These are phyloP conservation scores for Coryphaenoides rupestris DNA, from an alignment of 2,113 vertebrate species.

Conservation along the genomic window DNA sequence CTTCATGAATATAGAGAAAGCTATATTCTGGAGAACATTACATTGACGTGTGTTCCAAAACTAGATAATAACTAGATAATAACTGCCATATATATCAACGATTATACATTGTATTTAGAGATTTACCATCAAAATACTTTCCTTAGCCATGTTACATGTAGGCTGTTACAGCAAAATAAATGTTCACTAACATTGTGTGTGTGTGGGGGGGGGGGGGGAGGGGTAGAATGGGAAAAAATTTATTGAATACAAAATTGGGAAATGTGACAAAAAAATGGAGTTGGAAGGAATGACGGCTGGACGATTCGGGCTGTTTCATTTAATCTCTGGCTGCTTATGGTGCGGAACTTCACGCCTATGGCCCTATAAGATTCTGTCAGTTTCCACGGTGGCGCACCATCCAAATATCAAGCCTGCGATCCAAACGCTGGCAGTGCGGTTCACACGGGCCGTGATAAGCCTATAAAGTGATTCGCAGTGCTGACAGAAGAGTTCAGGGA, in stretches of 20 bases:
- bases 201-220: too few species aligned
- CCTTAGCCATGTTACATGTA: slow-evolving; percentile 1
- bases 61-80: too few species aligned
- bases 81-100: too few species aligned
- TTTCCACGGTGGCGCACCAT: not conserved
- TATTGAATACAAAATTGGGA: not conserved
- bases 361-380: not conserved
- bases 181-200: too few species aligned
- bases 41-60: too few species aligned
- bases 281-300: slow-evolving; percentile 7
- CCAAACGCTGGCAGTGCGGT: not conserved
- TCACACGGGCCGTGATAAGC: slow-evolving; percentile 16
- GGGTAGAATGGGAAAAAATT: not conserved
- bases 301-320: not conserved
- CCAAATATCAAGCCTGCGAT: not conserved
- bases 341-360: not conserved
- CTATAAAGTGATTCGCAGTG: not conserved
- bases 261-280: not conserved
- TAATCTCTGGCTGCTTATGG: not conserved
- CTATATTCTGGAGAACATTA: too few species aligned
- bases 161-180: not conserved
- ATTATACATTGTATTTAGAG: too few species aligned
- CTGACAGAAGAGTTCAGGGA: slow-evolving; percentile 2
- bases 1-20: too few species aligned
- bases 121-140: not conserved